These are phyloP conservation scores for Drosophila anomalata DNA, from an alignment of 2,888 invertebrate species.

Conservation along the genomic window DNA sequence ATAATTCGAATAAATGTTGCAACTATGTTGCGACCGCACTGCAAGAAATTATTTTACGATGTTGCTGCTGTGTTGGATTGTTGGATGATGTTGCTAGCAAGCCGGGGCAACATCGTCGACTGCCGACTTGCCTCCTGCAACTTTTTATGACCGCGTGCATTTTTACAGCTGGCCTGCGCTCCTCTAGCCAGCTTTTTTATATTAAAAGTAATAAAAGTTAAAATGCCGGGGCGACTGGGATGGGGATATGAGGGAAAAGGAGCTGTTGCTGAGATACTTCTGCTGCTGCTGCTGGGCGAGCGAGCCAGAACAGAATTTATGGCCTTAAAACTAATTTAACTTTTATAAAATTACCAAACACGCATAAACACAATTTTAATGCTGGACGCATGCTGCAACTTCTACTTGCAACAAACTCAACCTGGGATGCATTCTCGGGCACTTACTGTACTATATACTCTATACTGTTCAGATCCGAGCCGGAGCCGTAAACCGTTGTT, in stretches of 20 bases:
- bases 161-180: conserved; percentile 69
- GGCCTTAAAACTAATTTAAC: conserved; percentile 80
- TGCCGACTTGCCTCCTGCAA: conserved; percentile 54
- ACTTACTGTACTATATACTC: conserved; percentile 20
- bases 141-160: conserved; percentile 73
- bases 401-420: conserved; percentile 52
- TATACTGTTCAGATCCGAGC: conserved; percentile 11
- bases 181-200: conserved; percentile 68
- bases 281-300: conserved; percentile 9
- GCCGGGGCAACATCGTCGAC: conserved; percentile 45
- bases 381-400: conserved; percentile 75
- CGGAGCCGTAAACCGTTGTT: conserved; percentile 72
- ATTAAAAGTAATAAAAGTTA: conserved; percentile 79
- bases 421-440: conserved; percentile 39
- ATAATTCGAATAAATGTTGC: conserved; percentile 81
- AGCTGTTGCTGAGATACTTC: background rate
- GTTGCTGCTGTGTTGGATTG: conserved; percentile 41
- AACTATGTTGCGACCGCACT: conserved; percentile 74
- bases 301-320: conserved; percentile 66
- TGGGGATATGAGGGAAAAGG: background rate
- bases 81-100: conserved; percentile 31
- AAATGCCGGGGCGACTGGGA: conserved; percentile 58
- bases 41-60: conserved; percentile 68
- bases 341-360: conserved; percentile 80
- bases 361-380: conserved; percentile 80